Base-by-base conservation (phyloP, 1,140 invertebrate species). In the Dreissena polymorpha region DNA sequence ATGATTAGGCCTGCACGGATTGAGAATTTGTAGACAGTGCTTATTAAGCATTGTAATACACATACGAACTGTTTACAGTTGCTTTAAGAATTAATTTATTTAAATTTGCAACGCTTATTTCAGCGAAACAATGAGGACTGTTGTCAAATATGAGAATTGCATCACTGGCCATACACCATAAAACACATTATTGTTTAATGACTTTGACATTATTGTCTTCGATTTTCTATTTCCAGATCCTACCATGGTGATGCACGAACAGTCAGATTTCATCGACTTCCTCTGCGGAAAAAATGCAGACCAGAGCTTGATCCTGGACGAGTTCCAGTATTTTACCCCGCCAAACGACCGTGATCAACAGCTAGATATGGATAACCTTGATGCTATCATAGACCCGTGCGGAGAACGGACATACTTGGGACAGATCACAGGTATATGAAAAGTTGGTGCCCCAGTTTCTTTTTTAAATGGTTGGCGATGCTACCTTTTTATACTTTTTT, bases 201-300 rank as follows among this genome's bases (percentile, higher is more conserved):
- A 68, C 21, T 73, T 51, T 39, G 39, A 5, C 8, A 5, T 5
- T 39, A 39, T 39, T 39, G 39, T 39, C 3, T 8, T 39, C 39
- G 39, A 39, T 57, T 80, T 18, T 71, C 55, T 70, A 70, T 51
- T 69, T 83, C 16, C 81, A 83, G 81, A 51, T 14, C 25, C n/a
- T 5, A 78, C 27, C 14, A 86, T 86, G 85, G 80, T 86, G 23
- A 86, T 83, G 69, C 85, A 83, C 49, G 80, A 70, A 76, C 75
- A 79, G 51, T 77, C 25, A 8, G 85, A 86, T 21, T 53, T 86
- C 0, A 60, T 86, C 29, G 85, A 86, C 29, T 29, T 83, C 23
- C 64, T 86, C 25, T 57, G 82, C 6, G 79, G 80, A 8, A 67
- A 49, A 23, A 79, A 73, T 29, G 63, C 68, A 10, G 70, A 77